Evolutionary conservation across 1,140 invertebrate species (phyloP), one percentile per base, ranked within the genome.

Genomic region (Neodiprion virginianus): DNA sequence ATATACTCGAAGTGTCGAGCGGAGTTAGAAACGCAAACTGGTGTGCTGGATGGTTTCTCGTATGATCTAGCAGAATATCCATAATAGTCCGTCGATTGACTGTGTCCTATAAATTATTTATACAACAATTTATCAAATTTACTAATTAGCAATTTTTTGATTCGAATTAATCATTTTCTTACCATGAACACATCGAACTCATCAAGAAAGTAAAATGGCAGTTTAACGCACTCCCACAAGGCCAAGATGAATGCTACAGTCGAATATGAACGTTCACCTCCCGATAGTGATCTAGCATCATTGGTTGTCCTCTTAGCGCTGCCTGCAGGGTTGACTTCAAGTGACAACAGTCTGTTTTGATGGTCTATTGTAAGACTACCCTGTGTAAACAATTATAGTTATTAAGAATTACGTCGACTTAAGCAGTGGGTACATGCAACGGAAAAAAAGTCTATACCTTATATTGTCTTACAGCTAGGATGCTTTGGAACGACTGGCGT

Each of bases 101-200:
- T 83, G 93, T 92, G 84, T 96, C 94, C 94, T 95, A 75, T 53
- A 84, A 80, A 75, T 76, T 75, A 77, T 49, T 49, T 17, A 48
- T 69, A 50, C 14, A 23, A 72, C 28, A 40, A 40, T 40, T 40
- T 40, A 67, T 48, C 12, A 48, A 8, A 8, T 9, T 14, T n/a
- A 72, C 17, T 23, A 17, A 11, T 73, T 48, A 17, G 21, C 21
- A 74, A 14, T n/a, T 74, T 17, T 61, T 61, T 8, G 1, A 12
- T 2, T 12, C 2, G 53, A 61, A 61, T 61, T 11, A n/a, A 61
- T 61, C n/a, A 12, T 7, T 61, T 74, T 82, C 82, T 84, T 80
- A 94, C 97, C 95, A 99, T 99, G 85, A 97, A 99, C 0, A 99
- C 97, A 86, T 99, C 98, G 87, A 99, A 99, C 90, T 99, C 98